A percentile compares a stretch with the other conserved stretches of the same genome.
Evolutionary conservation across 2,888 invertebrate species (phyloP).

Genomic region (Chromoteleia sp.): DNA sequence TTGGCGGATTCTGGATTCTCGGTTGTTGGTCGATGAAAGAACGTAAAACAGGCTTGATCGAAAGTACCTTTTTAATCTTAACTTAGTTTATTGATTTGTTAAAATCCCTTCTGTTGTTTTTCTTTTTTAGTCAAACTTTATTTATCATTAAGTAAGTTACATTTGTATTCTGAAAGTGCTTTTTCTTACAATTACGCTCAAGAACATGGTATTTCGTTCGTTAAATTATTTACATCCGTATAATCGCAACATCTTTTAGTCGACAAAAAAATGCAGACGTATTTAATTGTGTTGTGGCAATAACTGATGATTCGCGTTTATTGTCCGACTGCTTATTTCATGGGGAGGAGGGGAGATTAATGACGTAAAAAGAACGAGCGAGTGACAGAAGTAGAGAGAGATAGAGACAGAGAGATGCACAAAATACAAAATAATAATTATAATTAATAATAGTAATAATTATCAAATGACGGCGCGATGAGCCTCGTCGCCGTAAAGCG

Average conservation of each 20-base stretch:
- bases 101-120: not conserved
- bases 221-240: slow-evolving; percentile 64
- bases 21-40: slow-evolving; percentile 15
- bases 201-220: slow-evolving; percentile 48
- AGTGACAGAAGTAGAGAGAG: slow-evolving; percentile 30
- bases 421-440: slow-evolving; percentile 47
- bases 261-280: slow-evolving; percentile 46
- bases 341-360: not conserved
- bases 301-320: slow-evolving; percentile 32
- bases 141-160: slow-evolving; percentile 63
- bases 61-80: not conserved
- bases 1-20: slow-evolving; percentile 23
- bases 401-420: slow-evolving; percentile 55
- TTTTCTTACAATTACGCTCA: slow-evolving; percentile 47
- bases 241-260: slow-evolving; percentile 41
- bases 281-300: slow-evolving; percentile 26
- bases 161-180: slow-evolving; percentile 56
- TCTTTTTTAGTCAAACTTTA: slow-evolving; percentile 61
- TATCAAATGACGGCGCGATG: slow-evolving; percentile 15
- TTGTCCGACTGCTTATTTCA: slow-evolving; percentile 13
- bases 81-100: not conserved
- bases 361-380: slow-evolving; percentile 41
- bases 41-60: slow-evolving; percentile 19
- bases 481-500: slow-evolving; percentile 29
- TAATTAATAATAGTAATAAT: slow-evolving; percentile 31